Evolutionary conservation across 2,113 vertebrate genomes (phyloP).

Genomic region (Rousettus leschenaultii): DNA sequence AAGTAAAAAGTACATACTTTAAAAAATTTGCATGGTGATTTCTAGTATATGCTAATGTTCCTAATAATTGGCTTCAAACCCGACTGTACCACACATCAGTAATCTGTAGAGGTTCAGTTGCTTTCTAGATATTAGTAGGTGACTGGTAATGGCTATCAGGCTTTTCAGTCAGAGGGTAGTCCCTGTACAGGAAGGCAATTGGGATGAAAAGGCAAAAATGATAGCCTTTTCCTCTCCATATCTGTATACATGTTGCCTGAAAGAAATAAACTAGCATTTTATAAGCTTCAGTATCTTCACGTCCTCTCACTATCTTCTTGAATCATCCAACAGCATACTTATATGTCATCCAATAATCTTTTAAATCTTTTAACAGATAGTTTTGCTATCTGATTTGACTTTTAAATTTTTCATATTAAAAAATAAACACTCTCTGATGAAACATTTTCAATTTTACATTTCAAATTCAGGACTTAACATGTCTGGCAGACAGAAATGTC

Average conservation of each 20-base stretch:
- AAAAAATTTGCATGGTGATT: neutral
- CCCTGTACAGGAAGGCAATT: neutral
- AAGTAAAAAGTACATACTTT: neutral
- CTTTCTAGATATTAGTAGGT: neutral
- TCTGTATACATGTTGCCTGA: no score
- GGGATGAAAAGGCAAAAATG: neutral
- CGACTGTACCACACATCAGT: neutral
- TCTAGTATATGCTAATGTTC: neutral
- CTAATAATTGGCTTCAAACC: neutral
- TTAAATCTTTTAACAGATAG: neutral
- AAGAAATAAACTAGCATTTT: neutral
- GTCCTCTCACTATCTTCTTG: neutral
- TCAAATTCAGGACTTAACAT: slow-evolving; percentile 42
- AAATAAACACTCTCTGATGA: neutral
- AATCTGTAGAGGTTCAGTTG: neutral
- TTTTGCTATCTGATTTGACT: neutral
- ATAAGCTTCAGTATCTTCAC: neutral
- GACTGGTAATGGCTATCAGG: neutral
- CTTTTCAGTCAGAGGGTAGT: neutral
- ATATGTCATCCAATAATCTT: neutral
- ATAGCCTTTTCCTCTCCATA: neutral
- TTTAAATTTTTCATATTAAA: slow-evolving; percentile 7
- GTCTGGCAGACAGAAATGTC: neutral
- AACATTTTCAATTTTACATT: neutral
- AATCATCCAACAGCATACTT: neutral